Evolutionary conservation across 2,888 invertebrate species (phyloP).

Genomic region (Heliconius cydno): DNA sequence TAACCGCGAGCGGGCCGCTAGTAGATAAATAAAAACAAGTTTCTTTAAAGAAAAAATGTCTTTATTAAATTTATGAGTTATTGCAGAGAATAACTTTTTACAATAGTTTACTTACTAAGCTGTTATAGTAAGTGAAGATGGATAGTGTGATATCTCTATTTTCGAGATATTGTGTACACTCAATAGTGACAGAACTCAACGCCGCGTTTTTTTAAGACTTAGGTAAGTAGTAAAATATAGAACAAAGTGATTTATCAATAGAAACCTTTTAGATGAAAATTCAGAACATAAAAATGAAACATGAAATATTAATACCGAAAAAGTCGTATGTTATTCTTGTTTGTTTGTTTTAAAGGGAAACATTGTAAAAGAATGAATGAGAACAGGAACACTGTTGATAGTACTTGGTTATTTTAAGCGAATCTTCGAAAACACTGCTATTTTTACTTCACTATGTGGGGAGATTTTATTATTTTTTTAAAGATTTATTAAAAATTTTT

Average conservation of each 20-base stretch:
- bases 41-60: not conserved
- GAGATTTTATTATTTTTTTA: not conserved
- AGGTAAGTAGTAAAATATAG: too few species aligned
- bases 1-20: too few species aligned
- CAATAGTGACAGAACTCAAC: not conserved
- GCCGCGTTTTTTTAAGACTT: not conserved
- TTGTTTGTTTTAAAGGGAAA: too few species aligned
- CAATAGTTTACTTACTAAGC: too few species aligned
- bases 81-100: not conserved
- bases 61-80: not conserved
- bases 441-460: not conserved
- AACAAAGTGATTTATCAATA: too few species aligned
- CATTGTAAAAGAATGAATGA: too few species aligned
- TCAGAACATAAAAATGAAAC: too few species aligned
- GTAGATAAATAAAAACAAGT: slow-evolving; percentile 8
- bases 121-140: not conserved
- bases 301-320: too few species aligned
- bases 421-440: not conserved
- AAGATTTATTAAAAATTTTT: not conserved
- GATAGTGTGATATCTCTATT: not conserved
- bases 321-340: too few species aligned
- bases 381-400: too few species aligned
- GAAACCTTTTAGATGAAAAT: too few species aligned
- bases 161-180: not conserved
- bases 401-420: too few species aligned